Percentiles rank a stretch among this genome's conserved stretches.
Evolutionary conservation across 1,140 invertebrate genomes (phyloP).

Genomic region (Tetramorium simillimum): DNA sequence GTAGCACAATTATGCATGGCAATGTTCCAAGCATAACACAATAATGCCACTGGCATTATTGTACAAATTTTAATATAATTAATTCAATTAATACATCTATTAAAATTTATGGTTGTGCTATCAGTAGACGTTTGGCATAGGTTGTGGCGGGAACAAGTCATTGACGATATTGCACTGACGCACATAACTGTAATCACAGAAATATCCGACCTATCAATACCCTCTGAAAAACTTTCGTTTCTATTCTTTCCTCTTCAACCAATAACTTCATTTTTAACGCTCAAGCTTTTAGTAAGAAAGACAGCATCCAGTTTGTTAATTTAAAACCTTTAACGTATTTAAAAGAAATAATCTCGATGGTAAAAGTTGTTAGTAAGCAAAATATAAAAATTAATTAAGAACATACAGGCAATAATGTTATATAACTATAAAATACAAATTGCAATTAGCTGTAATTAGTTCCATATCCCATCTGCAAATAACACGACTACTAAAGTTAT

Average conservation of each 20-base stretch:
- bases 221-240: conserved; percentile 27
- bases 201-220: conserved; percentile 77
- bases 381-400: conserved; percentile 1
- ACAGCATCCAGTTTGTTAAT: neutral
- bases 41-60: conserved; percentile 19
- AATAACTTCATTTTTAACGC: conserved; percentile 35
- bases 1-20: neutral
- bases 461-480: conserved; percentile 2
- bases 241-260: conserved; percentile 35
- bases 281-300: conserved; percentile 11
- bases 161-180: conserved; percentile 96
- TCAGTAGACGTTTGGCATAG: conserved; percentile 75
- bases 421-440: neutral
- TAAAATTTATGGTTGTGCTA: conserved; percentile 77
- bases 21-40: conserved; percentile 45
- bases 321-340: neutral
- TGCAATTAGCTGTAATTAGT: neutral
- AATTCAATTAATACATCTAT: conserved; percentile 28
- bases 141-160: conserved; percentile 94
- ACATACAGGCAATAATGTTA: neutral
- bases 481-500: neutral
- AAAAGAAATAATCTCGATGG: neutral
- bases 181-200: conserved; percentile 92
- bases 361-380: conserved; percentile 18
- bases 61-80: conserved; percentile 17